Base-by-base conservation (phyloP, 1,140 invertebrate species). In the Zaprionus ornatus region DNA sequence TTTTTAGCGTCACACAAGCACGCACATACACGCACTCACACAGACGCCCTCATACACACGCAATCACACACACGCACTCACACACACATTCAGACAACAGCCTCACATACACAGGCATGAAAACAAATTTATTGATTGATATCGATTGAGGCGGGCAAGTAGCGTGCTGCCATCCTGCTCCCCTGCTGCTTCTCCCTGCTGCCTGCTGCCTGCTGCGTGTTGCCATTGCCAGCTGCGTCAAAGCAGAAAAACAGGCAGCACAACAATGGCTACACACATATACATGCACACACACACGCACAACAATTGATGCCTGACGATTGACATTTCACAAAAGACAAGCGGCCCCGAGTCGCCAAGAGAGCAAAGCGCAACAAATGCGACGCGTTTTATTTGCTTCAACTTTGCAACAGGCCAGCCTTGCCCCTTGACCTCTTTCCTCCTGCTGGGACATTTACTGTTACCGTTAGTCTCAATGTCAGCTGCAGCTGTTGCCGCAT, bases 341-440 rank as follows among this genome's bases (percentile, higher is more conserved):
- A 55, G 45, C 48, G 67, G 70, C 17, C 37, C 63, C 40, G n/a
- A 59, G 67, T 64, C 52, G 59, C 29, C 54, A 48, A 45, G 13
- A 82, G 59, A 72, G 68, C 66, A 82, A 87, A 82, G 77, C 77
- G 79, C 83, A 87, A 88, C 83, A 83, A 87, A 77, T 87, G 69
- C 57, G 70, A 52, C 37, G 48, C 54, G 45, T 62, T 57, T 68
- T 68, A 45, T 67, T 73, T 69, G 48, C 21, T 37, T 37, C 50
- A 40, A 63, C 50, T 42, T 50, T 70, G 3, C 56, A 21, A n/a
- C 5, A 25, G 17, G 25, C 27, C 42, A 63, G 17, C 7, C 27
- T 50, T 15, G 35, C 9, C 2, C 21, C 29, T 32, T 32, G 29
- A 32, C 29, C 29, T n/a, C n/a, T n/a, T n/a, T 19, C 40, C 12